Percentiles rank a stretch among this genome's conserved stretches.
phyloP scores from a whole-genome alignment of 2,888 invertebrate genomes.

The Homarus gammarus region DNA sequence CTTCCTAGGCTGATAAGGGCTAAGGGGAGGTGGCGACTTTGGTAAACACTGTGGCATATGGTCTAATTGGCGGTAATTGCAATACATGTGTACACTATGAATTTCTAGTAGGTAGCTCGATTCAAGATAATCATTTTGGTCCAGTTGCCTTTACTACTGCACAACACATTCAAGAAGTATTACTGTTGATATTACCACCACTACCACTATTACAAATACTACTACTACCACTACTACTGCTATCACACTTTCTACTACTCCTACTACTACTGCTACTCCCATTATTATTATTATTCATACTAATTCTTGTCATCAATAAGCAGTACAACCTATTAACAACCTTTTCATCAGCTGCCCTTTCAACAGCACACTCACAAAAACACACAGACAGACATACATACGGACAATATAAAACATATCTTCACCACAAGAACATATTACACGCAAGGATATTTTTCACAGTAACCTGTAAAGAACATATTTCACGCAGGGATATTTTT shows the following conservation, averaged over 20 bases:
- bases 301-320: too few relatives aligned
- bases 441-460: too few relatives aligned
- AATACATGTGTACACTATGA: background rate
- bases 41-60: conserved; percentile 19
- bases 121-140: background rate
- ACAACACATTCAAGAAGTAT: background rate
- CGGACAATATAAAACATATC: too few relatives aligned
- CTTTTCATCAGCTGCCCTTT: too few relatives aligned
- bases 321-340: too few relatives aligned
- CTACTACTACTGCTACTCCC: background rate
- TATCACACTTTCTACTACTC: background rate
- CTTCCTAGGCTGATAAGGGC: conserved; percentile 19
- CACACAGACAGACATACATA: too few relatives aligned
- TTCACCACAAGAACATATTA: too few relatives aligned
- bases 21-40: conserved; percentile 4
- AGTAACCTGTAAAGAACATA: too few relatives aligned
- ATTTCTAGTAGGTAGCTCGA: background rate
- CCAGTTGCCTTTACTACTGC: background rate
- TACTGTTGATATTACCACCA: background rate
- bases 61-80: conserved; percentile 20
- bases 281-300: background rate
- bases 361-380: too few relatives aligned
- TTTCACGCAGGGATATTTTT: too few relatives aligned
- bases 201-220: background rate
- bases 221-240: background rate